phyloP scores from a whole-genome alignment of 2,113 vertebrate genomes.

The Aegypius monachus region DNA sequence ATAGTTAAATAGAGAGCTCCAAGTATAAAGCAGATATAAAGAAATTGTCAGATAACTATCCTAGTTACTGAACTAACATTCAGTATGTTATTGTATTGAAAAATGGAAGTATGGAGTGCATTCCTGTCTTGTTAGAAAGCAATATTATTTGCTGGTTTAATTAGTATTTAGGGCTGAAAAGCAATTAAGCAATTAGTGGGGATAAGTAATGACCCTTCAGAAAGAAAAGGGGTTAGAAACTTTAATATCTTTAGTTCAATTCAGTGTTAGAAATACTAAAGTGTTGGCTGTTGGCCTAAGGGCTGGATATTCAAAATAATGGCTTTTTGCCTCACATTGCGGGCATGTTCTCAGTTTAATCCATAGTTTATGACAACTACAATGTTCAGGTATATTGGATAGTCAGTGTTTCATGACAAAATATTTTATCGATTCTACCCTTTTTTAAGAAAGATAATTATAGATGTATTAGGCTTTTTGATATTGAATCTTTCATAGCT shows the following conservation, averaged over 20 bases:
- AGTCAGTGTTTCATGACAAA: not conserved
- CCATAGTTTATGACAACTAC: not conserved
- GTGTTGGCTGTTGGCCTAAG: not conserved
- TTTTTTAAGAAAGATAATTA: not conserved
- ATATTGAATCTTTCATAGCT: not conserved
- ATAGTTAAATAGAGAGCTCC: not conserved
- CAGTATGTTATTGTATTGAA: not conserved
- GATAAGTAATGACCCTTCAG: not conserved
- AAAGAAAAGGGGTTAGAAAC: not conserved
- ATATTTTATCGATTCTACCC: not conserved
- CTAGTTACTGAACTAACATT: slow-evolving; percentile 21
- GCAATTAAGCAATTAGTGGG: not conserved
- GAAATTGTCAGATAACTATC: not conserved
- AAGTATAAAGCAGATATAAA: not conserved
- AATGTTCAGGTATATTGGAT: not conserved
- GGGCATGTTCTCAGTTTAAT: not conserved
- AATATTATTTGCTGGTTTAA: not conserved
- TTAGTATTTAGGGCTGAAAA: not conserved
- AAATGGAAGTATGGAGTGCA: not conserved
- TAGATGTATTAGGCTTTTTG: not conserved
- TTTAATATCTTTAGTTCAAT: not conserved
- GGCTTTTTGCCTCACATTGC: slow-evolving; percentile 39
- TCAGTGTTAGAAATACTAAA: not conserved
- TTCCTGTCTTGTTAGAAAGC: not conserved
- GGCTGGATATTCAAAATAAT: not conserved